Evolutionary conservation across 2,888 invertebrate genomes (phyloP).

Genomic region (Blastobasis adustella): DNA sequence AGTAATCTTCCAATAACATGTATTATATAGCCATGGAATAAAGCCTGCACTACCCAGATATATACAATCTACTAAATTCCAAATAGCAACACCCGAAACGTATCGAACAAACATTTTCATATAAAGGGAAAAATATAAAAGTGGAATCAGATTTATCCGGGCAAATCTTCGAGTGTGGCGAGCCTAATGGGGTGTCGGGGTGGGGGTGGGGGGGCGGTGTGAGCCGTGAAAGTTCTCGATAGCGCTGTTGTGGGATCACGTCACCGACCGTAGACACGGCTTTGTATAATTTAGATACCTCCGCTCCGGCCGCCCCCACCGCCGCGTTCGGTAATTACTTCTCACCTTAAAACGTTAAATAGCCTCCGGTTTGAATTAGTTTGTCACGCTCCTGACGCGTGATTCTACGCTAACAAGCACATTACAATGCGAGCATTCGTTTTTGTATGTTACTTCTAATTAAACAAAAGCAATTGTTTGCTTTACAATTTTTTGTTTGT

Average conservation of each 20-base stretch:
- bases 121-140: neutral
- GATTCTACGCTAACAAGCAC: no score
- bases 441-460: no score
- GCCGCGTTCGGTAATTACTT: slow-evolving; percentile 14
- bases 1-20: no score
- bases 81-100: no score
- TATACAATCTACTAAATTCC: no score
- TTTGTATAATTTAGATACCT: slow-evolving; percentile 40
- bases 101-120: no score
- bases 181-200: slow-evolving; percentile 15
- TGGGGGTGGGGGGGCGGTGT: slow-evolving; percentile 20
- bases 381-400: no score
- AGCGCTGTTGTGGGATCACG: slow-evolving; percentile 44
- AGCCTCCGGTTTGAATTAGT: slow-evolving; percentile 10
- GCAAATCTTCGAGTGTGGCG: slow-evolving; percentile 16
- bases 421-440: no score
- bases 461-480: no score
- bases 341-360: slow-evolving; percentile 16
- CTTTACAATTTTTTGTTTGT: no score
- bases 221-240: slow-evolving; percentile 39
- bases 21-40: no score
- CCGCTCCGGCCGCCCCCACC: slow-evolving; percentile 17
- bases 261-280: slow-evolving; percentile 36
- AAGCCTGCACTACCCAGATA: no score
- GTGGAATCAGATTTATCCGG: neutral